A percentile compares a stretch with the other conserved stretches of the same genome.
phyloP scores from a whole-genome alignment of 1,140 invertebrate genomes.

The Ptiloglossa arizonensis region DNA sequence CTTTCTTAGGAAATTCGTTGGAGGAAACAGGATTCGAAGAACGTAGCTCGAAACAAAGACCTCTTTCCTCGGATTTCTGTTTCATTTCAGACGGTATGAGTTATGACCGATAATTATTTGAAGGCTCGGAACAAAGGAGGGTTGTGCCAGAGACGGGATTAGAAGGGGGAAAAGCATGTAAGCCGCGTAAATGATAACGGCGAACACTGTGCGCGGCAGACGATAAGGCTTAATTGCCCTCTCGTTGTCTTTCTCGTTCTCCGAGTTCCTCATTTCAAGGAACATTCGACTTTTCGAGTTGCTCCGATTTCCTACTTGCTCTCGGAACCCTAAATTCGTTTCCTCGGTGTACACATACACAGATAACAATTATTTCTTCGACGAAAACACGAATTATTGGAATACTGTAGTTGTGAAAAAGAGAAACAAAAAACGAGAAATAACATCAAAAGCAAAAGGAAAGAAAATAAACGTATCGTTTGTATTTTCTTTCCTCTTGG shows the following conservation, averaged over 20 bases:
- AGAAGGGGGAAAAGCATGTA: slow-evolving; percentile 60
- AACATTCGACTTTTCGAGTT: slow-evolving; percentile 47
- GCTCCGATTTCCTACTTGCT: slow-evolving; percentile 23
- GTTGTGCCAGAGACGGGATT: slow-evolving; percentile 53
- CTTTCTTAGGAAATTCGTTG: too few relatives aligned
- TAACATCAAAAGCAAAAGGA: too few relatives aligned
- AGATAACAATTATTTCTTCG: too few relatives aligned
- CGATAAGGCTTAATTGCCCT: slow-evolving; percentile 69
- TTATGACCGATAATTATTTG: slow-evolving; percentile 71
- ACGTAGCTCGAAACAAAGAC: neutral
- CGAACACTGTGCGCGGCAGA: slow-evolving; percentile 62
- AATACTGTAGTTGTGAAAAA: too few relatives aligned
- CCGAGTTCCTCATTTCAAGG: slow-evolving; percentile 43
- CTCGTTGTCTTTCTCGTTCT: slow-evolving; percentile 48
- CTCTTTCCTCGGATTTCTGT: neutral
- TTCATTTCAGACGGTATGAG: slow-evolving; percentile 42
- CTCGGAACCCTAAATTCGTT: neutral
- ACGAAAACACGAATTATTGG: too few relatives aligned
- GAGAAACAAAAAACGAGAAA: too few relatives aligned
- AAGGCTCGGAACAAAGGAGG: slow-evolving; percentile 60
- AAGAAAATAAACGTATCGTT: too few relatives aligned
- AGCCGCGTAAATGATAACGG: slow-evolving; percentile 73
- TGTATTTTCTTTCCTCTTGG: too few relatives aligned
- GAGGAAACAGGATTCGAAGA: neutral
- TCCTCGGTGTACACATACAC: neutral